These are phyloP conservation scores for Pocillopora verrucosa DNA, from an alignment of 64 coral and sea anemone species.

Conservation along the genomic window DNA sequence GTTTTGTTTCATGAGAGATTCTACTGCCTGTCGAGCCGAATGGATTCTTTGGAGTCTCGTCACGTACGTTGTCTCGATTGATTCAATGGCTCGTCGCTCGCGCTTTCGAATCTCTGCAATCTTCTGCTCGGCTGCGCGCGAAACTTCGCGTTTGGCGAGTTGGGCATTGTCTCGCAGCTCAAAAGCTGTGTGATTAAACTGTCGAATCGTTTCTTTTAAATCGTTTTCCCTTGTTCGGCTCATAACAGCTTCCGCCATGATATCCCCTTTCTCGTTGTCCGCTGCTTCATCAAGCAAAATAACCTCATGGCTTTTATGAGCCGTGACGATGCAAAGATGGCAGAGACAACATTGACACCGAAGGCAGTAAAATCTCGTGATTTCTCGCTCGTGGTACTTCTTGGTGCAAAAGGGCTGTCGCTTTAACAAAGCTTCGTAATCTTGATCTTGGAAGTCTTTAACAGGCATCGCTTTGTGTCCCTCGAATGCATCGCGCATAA, in stretches of 20 bases:
- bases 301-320: conserved; percentile 8
- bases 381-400: background rate
- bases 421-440: no score
- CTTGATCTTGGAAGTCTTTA: no score
- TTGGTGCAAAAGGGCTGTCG: conserved; percentile 3
- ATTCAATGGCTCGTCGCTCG: no score
- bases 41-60: background rate
- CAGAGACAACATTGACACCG: conserved; percentile 9
- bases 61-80: no score
- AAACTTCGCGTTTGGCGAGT: background rate
- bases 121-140: background rate
- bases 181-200: background rate
- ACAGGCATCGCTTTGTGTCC: no score
- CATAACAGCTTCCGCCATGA: background rate
- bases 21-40: background rate
- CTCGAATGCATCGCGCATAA: no score
- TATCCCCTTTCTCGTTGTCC: background rate
- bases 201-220: background rate
- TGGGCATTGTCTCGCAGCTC: background rate
- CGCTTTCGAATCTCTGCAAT: background rate
- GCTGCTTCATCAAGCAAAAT: conserved; percentile 9
- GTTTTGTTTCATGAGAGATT: background rate
- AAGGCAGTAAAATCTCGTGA: conserved; percentile 13
- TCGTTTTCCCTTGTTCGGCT: background rate
- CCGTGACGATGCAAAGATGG: conserved; percentile 8